Evolutionary conservation across 2,888 invertebrate species (phyloP).

Genomic region (Melangyna quadrimaculata): DNA sequence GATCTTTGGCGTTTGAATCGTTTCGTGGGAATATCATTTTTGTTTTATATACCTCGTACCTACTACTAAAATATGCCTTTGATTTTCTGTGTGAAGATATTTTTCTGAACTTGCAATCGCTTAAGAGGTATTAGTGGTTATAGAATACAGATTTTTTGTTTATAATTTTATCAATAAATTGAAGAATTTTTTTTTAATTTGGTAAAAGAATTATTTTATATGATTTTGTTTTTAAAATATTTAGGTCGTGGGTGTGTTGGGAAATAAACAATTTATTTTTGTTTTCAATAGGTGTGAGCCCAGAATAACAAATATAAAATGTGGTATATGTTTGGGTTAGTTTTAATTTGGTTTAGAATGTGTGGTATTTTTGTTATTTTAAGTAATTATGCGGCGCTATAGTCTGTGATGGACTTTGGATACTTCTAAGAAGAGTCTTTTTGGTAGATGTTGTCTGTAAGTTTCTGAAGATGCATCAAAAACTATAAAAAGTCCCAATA

Average conservation of each 20-base stretch:
- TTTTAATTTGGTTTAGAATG: neutral
- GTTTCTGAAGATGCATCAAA: too few relatives aligned
- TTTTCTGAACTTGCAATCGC: neutral
- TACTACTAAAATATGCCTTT: neutral
- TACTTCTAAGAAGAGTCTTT: neutral
- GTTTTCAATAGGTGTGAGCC: neutral
- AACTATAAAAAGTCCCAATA: too few relatives aligned
- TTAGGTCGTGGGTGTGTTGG: neutral
- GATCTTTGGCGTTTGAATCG: conserved; percentile 38
- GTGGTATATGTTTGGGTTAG: neutral
- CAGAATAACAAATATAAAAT: too few relatives aligned
- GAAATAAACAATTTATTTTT: neutral
- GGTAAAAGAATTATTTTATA: neutral
- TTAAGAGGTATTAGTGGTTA: neutral
- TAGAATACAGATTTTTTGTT: neutral
- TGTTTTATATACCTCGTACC: neutral
- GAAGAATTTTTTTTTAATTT: neutral
- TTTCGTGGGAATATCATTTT: conserved; percentile 44
- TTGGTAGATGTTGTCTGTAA: neutral
- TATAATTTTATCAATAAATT: neutral
- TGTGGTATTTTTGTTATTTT: neutral
- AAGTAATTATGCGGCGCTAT: neutral
- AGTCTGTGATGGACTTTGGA: too few relatives aligned
- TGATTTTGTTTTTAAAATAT: neutral
- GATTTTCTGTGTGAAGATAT: conserved; percentile 18